phyloP scores from a whole-genome alignment of 2,113 vertebrate species.

The Alethe castanea region DNA sequence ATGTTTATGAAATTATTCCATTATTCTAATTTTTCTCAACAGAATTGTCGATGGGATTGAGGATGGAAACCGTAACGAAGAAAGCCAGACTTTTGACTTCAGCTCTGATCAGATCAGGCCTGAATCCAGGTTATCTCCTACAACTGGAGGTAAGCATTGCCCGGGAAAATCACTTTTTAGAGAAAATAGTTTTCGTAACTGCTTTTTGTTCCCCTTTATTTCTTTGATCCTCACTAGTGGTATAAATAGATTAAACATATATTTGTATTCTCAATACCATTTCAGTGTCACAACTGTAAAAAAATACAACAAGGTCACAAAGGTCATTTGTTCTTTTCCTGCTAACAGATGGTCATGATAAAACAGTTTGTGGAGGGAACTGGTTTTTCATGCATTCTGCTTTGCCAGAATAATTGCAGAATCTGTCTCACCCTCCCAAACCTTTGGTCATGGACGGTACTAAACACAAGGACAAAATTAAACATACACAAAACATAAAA shows the following conservation, averaged over 20 bases:
- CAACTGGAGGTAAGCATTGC: constrained; percentile 67
- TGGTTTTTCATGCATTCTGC: neutral
- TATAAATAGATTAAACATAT: neutral
- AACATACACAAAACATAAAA: neutral
- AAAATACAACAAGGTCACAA: neutral
- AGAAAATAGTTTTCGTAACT: neutral
- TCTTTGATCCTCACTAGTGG: neutral
- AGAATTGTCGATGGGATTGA: constrained; percentile 83
- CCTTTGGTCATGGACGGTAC: neutral
- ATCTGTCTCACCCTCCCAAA: neutral
- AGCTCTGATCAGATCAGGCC: constrained; percentile 71
- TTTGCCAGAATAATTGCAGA: neutral
- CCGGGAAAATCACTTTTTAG: neutral
- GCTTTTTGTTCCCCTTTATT: neutral
- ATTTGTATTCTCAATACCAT: neutral
- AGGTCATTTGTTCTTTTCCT: neutral
- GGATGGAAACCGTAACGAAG: constrained; percentile 72
- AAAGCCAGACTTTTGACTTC: constrained; percentile 78
- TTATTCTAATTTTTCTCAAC: neutral
- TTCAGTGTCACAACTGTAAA: neutral
- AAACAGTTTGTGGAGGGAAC: neutral
- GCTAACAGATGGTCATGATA: neutral
- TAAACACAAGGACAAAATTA: neutral
- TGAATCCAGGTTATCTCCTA: constrained; percentile 69
- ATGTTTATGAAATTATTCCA: neutral